phyloP scores from a whole-genome alignment of 2,888 invertebrate genomes.

The Masnerella sp. region DNA sequence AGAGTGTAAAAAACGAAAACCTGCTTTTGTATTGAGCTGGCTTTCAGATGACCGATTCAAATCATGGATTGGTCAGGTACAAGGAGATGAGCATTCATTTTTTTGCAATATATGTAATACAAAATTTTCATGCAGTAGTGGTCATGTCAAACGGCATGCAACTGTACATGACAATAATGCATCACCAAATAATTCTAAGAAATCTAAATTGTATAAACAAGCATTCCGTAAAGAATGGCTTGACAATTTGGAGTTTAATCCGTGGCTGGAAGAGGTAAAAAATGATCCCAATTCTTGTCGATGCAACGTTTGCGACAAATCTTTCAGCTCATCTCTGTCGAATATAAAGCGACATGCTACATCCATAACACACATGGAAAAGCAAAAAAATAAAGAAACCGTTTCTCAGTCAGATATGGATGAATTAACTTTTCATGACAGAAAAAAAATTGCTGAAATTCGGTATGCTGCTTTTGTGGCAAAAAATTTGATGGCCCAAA shows the following conservation, averaged over 20 bases:
- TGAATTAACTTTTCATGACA: not conserved
- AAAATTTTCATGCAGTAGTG: conserved; percentile 7
- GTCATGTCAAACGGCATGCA: conserved; percentile 8
- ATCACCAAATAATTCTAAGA: not conserved
- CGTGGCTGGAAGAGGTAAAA: not conserved
- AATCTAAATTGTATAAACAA: not conserved
- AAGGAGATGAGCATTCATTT: not conserved
- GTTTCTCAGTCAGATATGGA: not conserved
- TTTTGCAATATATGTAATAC: conserved; percentile 5
- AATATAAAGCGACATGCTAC: conserved; percentile 5
- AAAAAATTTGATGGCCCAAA: not conserved
- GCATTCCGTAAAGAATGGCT: conserved; percentile 7
- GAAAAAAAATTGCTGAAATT: not conserved
- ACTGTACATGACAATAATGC: not conserved
- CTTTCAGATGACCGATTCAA: conserved; percentile 3
- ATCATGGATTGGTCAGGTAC: conserved; percentile 6
- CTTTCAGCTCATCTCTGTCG: not conserved
- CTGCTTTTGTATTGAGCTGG: not conserved
- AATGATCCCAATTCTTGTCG: not conserved
- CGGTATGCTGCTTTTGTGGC: conserved; percentile 9
- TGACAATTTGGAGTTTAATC: conserved; percentile 4
- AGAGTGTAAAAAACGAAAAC: not conserved
- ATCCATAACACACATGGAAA: not conserved
- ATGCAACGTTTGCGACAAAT: not conserved
- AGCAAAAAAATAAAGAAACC: not conserved